Base-by-base conservation (phyloP, 2,113 vertebrate species). In the Hippoglossus stenolepis region DNA sequence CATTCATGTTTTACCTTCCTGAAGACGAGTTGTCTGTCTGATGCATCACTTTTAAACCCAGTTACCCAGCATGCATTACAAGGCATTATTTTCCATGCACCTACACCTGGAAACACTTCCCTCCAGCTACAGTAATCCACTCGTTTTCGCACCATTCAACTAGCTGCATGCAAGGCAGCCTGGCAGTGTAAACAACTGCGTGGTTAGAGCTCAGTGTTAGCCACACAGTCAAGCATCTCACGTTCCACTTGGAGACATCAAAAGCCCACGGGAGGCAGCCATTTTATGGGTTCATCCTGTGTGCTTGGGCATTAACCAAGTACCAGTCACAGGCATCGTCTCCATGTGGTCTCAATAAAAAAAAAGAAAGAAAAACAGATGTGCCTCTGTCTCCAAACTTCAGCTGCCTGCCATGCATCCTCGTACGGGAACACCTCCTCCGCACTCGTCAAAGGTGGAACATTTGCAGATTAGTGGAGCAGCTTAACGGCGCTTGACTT, bases 281-380 rank as follows among this genome's bases (percentile, higher is more conserved):
- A 89, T 90, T 92, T 90, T 91, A 90, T 87, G 78, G 83, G 89
- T 90, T 90, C 85, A 90, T 85, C 80, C 81, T 85, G 85, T 87
- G 85, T 80, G 76, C 79, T 88, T 90, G 87, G 90, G 86, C 88
- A 86, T 86, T 72, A 77, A 83, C 68, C 67, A 68, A 88, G 76
- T 75, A 85, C 73, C 83, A 84, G 85, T 83, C 82, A 56, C 74
- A 85, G 83, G 79, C 81, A 67, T 43, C 23, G 67, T 74, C 66
- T 79, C 86, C 89, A 89, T 85, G 81, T 92, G 91, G 86, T 87
- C 84, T 83, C 73, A 84, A 89, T 84, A 56, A 78, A 80, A 72
- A 72, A 58, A 73, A 3, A 14, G 17, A 43, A 45, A 71, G 28
- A 40, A 87, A 85, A 86, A 75, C 85, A 89, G 86, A 91, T 89